These are phyloP conservation scores for Ophioninae sp. DNA, from an alignment of 2,888 invertebrate genomes.

Conservation along the genomic window DNA sequence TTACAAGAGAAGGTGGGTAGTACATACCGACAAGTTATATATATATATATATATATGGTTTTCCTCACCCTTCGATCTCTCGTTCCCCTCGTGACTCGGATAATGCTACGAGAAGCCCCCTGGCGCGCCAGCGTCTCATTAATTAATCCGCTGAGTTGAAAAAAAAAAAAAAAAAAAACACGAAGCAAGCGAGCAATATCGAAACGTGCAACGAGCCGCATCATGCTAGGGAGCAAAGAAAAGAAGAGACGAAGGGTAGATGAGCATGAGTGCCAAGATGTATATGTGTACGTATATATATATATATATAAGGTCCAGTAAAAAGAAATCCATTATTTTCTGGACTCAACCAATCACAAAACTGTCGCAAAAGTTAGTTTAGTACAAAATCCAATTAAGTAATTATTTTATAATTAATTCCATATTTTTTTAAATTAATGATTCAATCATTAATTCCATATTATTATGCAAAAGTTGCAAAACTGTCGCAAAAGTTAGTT, in stretches of 20 bases:
- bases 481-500: no score
- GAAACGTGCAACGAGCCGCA: conserved; percentile 40
- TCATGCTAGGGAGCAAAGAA: conserved; percentile 34
- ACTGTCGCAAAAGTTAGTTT: no score
- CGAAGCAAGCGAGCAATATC: conserved; percentile 44
- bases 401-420: no score
- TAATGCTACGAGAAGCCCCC: conserved; percentile 70
- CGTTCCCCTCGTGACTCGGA: conserved; percentile 65
- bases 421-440: no score
- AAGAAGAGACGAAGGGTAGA: conserved; percentile 22
- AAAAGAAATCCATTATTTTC: no score
- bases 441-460: no score
- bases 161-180: conserved; percentile 44
- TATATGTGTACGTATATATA: conserved; percentile 1
- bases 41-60: conserved; percentile 25
- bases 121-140: conserved; percentile 69
- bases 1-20: conserved; percentile 57
- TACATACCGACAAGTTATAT: conserved; percentile 54
- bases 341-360: no score
- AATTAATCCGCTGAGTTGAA: conserved; percentile 72
- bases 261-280: conserved; percentile 26
- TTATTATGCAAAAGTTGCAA: no score
- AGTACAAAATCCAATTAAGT: no score
- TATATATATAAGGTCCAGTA: neutral
- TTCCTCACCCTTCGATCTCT: conserved; percentile 45